Evolutionary conservation across 2,888 invertebrate genomes (phyloP), one percentile per base, ranked within the genome.

Genomic region (Entomobrya multifasciata): DNA sequence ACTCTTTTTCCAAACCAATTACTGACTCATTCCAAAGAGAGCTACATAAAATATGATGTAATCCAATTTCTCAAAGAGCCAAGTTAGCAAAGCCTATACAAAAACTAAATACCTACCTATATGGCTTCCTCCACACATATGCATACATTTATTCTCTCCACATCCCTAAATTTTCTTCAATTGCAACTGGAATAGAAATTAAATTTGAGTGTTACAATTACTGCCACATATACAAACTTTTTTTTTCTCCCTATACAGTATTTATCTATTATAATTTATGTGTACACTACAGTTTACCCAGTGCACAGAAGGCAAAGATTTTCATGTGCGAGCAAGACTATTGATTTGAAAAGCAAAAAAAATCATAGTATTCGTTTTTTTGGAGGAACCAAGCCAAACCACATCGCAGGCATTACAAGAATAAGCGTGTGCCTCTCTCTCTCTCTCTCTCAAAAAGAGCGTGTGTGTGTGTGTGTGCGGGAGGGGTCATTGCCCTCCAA

Each of bases 401-500:
- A 41, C 65, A 67, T 17, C 25, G 27, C 27, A 60, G 60, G 15
- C n/a, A n/a, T n/a, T n/a, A 27, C 10, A 22, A 57, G 62, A 30
- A 20, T 60, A 74, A 74, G 72, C 72, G 81, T 74, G 81, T 74
- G 81, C 60, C 25, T 77, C 41, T 76, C 41, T 20, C 22, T 49
- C 52, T 22, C 44, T 60, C 60, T 25, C 22, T 20, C n/a, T 27
- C 15, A 17, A 13, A 74, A 27, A 27, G 55, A 65, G 65, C 20
- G 70, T 81, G 81, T 81, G 81, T 82, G 62, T 74, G 47, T 74
- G 74, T 76, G 65, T 83, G 65, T 83, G 52, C 83, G 76, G 83
- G 62, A 76, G 83, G 62, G 83, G 83, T 83, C 83, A 83, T 65
- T 83, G 83, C 62, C 83, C 83, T 52, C 82, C 20, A 76, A 83